Percentiles rank a stretch among this genome's conserved stretches.
Conservation (phyloP, 2,797 vertebrate genomes). For the Mionectes olivaceus region DNA sequence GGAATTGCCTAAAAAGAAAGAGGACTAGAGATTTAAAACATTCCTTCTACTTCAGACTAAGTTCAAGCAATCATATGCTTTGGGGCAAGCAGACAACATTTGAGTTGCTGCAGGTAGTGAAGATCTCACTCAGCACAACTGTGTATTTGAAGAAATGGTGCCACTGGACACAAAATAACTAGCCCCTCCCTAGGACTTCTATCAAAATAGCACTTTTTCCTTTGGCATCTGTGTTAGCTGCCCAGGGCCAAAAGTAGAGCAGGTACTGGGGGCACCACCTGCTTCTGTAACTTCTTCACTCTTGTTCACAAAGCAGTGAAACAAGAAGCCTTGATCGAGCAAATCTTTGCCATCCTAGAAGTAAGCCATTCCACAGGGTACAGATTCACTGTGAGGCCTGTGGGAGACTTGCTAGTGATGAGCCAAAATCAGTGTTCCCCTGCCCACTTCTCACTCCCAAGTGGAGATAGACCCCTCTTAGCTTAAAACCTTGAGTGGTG, state of each 20-base stretch:
- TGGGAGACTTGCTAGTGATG: background rate
- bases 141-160: background rate
- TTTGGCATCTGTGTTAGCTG: background rate
- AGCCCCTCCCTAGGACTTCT: background rate
- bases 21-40: background rate
- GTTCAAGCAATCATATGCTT: background rate
- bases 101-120: background rate
- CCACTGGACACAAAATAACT: background rate
- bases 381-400: background rate
- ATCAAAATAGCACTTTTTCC: background rate
- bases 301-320: background rate
- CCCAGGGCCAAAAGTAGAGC: background rate
- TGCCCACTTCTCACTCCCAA: background rate
- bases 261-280: background rate
- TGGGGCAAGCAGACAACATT: background rate
- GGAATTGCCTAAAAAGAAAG: background rate
- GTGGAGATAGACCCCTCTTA: background rate
- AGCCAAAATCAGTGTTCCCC: background rate
- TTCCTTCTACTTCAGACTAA: background rate
- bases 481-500: background rate
- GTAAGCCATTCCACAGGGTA: background rate
- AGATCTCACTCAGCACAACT: background rate
- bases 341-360: background rate
- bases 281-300: background rate
- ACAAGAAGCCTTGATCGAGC: background rate